phyloP scores from a whole-genome alignment of 2,888 invertebrate genomes.

The Pimpla rufipes region DNA sequence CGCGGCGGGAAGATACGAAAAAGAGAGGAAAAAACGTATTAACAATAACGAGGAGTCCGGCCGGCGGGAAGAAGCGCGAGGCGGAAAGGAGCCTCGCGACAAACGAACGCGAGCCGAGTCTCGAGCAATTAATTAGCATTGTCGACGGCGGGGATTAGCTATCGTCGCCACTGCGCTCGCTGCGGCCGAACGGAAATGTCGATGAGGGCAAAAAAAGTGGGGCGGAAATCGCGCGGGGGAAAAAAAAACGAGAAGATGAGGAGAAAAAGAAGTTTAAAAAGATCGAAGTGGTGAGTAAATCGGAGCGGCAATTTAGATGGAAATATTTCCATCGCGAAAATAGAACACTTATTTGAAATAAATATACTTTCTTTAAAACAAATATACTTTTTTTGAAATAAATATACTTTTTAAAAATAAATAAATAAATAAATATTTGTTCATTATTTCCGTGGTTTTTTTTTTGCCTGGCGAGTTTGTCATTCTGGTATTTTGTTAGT shows the following conservation, averaged over 20 bases:
- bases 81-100: slow-evolving; percentile 5
- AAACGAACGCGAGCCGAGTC: slow-evolving; percentile 19
- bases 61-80: slow-evolving; percentile 8
- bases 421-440: not conserved
- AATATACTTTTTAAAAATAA: too few relatives aligned
- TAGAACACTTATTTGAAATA: not conserved
- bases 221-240: too few relatives aligned
- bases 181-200: not conserved
- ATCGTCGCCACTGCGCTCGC: not conserved
- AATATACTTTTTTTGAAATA: too few relatives aligned
- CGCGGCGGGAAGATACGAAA: not conserved
- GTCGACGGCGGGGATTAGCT: slow-evolving; percentile 37
- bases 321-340: not conserved
- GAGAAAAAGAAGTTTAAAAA: slow-evolving; percentile 4
- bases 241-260: not conserved
- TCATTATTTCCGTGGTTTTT: not conserved
- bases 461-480: not conserved
- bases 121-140: slow-evolving; percentile 55
- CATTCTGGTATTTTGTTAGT: slow-evolving; percentile 1
- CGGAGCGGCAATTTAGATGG: not conserved
- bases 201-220: not conserved
- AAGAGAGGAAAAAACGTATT: not conserved
- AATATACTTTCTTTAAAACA: too few relatives aligned
- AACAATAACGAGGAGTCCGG: slow-evolving; percentile 25
- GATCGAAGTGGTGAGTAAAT: not conserved